phyloP scores from a whole-genome alignment of 2,797 vertebrate genomes.

The Aphelocoma californica region DNA sequence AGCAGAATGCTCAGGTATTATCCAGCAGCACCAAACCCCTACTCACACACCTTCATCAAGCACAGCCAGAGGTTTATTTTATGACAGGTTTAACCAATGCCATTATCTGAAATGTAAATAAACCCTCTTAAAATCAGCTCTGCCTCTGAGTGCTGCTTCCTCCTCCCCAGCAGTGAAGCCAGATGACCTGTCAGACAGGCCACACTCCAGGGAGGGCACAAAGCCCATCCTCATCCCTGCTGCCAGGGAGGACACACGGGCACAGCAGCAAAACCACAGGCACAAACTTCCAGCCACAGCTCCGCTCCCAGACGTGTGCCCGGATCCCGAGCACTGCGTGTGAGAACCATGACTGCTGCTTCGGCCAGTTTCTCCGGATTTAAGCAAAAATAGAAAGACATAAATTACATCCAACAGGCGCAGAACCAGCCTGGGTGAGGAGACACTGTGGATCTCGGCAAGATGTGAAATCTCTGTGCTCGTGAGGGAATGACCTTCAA shows the following conservation, averaged over 20 bases:
- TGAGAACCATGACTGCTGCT: rapidly evolving
- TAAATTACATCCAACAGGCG: background rate
- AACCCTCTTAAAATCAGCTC: background rate
- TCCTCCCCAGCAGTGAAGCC: background rate
- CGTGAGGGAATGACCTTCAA: slow-evolving; percentile 76
- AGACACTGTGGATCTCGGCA: background rate
- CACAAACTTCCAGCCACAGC: background rate
- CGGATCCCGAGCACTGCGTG: background rate
- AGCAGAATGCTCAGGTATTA: background rate
- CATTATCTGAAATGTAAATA: background rate
- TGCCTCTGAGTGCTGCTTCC: background rate
- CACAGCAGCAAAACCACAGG: background rate
- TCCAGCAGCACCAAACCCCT: background rate
- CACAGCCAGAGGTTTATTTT: background rate
- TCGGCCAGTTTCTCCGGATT: background rate
- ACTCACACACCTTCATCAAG: background rate
- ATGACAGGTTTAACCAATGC: background rate
- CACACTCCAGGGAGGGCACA: rapidly evolving
- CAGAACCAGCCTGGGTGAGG: background rate
- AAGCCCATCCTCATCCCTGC: rapidly evolving
- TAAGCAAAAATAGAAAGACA: background rate
- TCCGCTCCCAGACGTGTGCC: background rate
- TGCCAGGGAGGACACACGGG: rapidly evolving
- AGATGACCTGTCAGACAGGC: background rate
- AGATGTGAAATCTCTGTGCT: slow-evolving; percentile 19